Conservation (phyloP, 2,888 invertebrate genomes). For the Anarsia innoxiella region DNA sequence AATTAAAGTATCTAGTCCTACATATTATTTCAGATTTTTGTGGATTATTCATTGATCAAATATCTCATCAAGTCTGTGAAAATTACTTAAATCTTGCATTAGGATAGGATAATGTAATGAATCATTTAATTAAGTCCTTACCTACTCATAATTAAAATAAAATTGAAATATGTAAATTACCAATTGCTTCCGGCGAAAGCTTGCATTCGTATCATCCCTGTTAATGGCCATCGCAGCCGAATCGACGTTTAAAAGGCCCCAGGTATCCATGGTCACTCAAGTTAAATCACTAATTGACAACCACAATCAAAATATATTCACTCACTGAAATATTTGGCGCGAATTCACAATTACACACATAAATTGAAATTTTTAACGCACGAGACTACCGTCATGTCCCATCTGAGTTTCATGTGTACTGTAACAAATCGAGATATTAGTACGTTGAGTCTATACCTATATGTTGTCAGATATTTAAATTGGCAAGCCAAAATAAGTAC, state of each 20-base stretch:
- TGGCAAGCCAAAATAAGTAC: conserved; percentile 74
- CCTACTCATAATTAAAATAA: no score
- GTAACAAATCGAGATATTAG: conserved; percentile 30
- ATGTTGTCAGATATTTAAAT: conserved; percentile 54
- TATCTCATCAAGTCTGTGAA: no score
- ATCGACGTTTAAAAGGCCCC: conserved; percentile 81
- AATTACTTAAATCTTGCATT: no score
- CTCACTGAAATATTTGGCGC: conserved; percentile 41
- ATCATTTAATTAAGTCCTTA: no score
- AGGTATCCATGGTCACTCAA: conserved; percentile 77
- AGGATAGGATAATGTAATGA: no score
- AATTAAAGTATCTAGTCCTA: no score
- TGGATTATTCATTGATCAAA: no score
- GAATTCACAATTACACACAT: conserved; percentile 26
- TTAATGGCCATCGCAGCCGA: conserved; percentile 79
- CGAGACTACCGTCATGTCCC: conserved; percentile 31
- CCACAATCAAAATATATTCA: conserved; percentile 25
- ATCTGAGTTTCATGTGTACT: conserved; percentile 25
- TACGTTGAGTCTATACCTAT: conserved; percentile 23
- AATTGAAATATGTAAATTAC: not conserved
- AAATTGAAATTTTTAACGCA: conserved; percentile 21
- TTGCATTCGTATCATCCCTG: conserved; percentile 78
- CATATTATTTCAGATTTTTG: no score
- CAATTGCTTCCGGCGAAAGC: conserved; percentile 62
- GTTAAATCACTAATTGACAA: conserved; percentile 24